A percentile compares a stretch with the other conserved stretches of the same genome.
These are phyloP conservation scores for Eptesicus fuscus DNA, from an alignment of 2,113 vertebrate genomes.

Conservation along the genomic window DNA sequence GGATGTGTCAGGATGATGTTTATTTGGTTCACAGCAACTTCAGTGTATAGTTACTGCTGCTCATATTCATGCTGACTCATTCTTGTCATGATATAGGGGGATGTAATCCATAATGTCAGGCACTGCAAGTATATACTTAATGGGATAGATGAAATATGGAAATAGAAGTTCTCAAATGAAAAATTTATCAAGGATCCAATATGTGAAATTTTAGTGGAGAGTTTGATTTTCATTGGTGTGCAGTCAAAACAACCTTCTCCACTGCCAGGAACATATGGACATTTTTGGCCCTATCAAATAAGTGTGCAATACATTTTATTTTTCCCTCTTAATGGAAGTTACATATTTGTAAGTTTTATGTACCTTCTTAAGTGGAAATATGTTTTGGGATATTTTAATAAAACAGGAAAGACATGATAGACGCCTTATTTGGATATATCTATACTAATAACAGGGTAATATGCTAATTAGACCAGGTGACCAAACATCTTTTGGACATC, in stretches of 20 bases:
- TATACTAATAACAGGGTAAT: no score
- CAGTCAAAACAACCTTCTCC: neutral
- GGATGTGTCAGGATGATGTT: neutral
- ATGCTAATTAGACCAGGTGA: no score
- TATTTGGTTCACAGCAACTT: neutral
- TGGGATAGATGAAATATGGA: neutral
- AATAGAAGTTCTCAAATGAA: neutral
- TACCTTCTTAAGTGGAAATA: neutral
- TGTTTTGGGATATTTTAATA: neutral
- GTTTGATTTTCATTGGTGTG: neutral
- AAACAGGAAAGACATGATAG: neutral
- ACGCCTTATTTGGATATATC: neutral
- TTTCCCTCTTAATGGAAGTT: neutral
- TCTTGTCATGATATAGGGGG: neutral
- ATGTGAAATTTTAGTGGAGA: neutral
- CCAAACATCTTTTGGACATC: no score
- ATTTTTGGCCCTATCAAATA: neutral
- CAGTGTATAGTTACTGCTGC: neutral
- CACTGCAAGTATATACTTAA: neutral
- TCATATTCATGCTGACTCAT: no score
- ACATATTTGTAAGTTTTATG: neutral
- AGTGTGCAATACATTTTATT: neutral
- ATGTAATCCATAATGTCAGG: neutral
- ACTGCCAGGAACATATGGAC: neutral
- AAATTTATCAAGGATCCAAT: neutral